Percentiles rank a stretch among this genome's conserved stretches.
These are phyloP conservation scores for Epizoanthus stellaris DNA, from an alignment of 92 coral and sea anemone species.

Conservation along the genomic window DNA sequence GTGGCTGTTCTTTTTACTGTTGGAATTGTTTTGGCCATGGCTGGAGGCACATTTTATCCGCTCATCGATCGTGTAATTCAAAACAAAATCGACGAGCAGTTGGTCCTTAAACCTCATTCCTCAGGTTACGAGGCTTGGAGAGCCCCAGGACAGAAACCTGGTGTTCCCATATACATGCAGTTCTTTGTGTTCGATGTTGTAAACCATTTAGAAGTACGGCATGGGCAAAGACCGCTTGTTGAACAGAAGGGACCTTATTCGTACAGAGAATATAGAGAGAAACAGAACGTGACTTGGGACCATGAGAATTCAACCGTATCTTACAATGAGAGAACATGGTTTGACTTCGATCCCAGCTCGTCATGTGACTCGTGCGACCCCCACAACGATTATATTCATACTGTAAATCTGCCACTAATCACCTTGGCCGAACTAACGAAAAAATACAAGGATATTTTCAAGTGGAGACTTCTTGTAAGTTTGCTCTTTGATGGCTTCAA, in stretches of 20 bases:
- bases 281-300: slow-evolving; percentile 83
- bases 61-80: slow-evolving; percentile 74
- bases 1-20: slow-evolving; percentile 70
- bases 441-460: slow-evolving; percentile 35
- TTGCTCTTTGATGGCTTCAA: slow-evolving; percentile 45
- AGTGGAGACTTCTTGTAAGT: slow-evolving; percentile 46
- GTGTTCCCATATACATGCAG: slow-evolving; percentile 79
- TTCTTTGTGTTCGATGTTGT: slow-evolving; percentile 72
- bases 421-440: slow-evolving; percentile 69
- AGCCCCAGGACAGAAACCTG: slow-evolving; percentile 57
- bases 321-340: slow-evolving; percentile 82
- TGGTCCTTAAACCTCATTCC: slow-evolving; percentile 78
- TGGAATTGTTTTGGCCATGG: slow-evolving; percentile 70
- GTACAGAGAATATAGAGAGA: slow-evolving; percentile 79
- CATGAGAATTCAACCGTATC: slow-evolving; percentile 63
- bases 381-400: slow-evolving; percentile 51
- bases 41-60: slow-evolving; percentile 68
- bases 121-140: slow-evolving; percentile 75
- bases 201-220: slow-evolving; percentile 65
- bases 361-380: slow-evolving; percentile 85
- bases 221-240: slow-evolving; percentile 66
- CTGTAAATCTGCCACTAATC: slow-evolving; percentile 82
- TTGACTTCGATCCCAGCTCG: slow-evolving; percentile 76
- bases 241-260: slow-evolving; percentile 91
- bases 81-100: slow-evolving; percentile 67